Evolutionary conservation across 2,888 invertebrate genomes (phyloP).

Genomic region (Mactromeris polynyma): DNA sequence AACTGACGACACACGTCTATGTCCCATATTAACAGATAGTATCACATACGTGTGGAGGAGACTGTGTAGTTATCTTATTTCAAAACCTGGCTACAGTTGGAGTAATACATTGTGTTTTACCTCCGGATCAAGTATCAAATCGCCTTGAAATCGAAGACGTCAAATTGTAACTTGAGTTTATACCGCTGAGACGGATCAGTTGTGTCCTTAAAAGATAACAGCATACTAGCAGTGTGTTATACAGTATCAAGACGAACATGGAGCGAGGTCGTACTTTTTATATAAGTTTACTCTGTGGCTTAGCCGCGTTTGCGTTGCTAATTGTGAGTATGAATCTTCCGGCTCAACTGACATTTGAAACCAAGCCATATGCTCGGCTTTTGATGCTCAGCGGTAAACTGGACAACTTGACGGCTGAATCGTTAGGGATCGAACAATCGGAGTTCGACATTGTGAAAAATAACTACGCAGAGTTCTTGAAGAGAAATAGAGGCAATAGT

Average conservation of each 20-base stretch:
- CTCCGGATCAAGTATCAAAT: too few relatives aligned
- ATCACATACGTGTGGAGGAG: too few relatives aligned
- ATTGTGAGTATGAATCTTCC: constrained; percentile 23
- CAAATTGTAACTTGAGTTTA: too few relatives aligned
- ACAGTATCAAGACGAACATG: constrained; percentile 28
- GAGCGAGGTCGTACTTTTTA: constrained; percentile 38
- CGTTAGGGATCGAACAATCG: constrained; percentile 19
- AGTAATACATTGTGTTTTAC: too few relatives aligned
- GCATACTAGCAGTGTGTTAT: too few relatives aligned
- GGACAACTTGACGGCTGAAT: constrained; percentile 42
- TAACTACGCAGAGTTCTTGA: constrained; percentile 31
- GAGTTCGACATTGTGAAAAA: constrained; percentile 29
- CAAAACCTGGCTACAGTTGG: too few relatives aligned
- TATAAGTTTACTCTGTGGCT: constrained; percentile 14
- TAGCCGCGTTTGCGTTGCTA: constrained; percentile 33
- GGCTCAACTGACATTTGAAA: constrained; percentile 44
- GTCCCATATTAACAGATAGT: too few relatives aligned
- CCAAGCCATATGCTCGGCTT: constrained; percentile 43
- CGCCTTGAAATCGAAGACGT: too few relatives aligned
- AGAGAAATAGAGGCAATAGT: background rate
- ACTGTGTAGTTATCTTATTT: too few relatives aligned
- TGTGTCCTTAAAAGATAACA: too few relatives aligned
- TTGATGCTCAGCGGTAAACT: constrained; percentile 37
- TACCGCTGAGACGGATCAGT: too few relatives aligned
- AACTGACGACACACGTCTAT: too few relatives aligned